Evolutionary conservation across 2,113 vertebrate species (phyloP), one percentile per base, ranked within the genome.

Genomic region (Atrichornis clamosus): DNA sequence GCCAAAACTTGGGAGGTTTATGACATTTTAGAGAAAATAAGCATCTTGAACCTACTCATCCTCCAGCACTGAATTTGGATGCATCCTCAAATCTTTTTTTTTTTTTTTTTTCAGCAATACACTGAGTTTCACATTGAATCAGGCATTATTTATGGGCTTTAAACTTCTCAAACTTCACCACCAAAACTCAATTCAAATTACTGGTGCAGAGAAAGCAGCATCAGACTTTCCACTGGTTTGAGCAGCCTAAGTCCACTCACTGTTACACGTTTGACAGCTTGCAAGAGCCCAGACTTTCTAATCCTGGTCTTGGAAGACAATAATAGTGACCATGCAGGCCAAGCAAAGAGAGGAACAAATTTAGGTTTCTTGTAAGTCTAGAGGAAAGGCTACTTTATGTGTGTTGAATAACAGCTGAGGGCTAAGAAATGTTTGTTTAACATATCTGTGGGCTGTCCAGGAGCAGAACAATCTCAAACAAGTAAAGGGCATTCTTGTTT

Each of bases 371-470:
- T 41, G 30, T 60, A 41, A 59, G 63, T 22, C 8, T 13, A 27
- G 16, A 62, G 35, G 32, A 59, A 87, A 70, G 11, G 11, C 5
- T 59, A 22, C 30, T 37, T 60, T 69, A 24, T 7, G 30, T 0
- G 0, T 60, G 37, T 27, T 60, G 22, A 70, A 24, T 24, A 67
- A 14, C 9, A 53, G 11, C 27, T 79, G 47, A 58, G 37, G 14
- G 23, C 19, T 32, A 26, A 50, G 53, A 17, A 44, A 56, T 39
- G 8, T 18, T 90, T 68, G 15, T 28, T 79, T 56, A 26, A 56
- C 3, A 0, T 1, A 4, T 1, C 3, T 12, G 35, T 41, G 44
- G 16, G 21, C 20, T 74, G 22, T 23, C 19, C 14, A 46, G 46
- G 21, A 84, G 16, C 10, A 73, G 37, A 16, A 55, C 6, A 39